Base-by-base conservation (phyloP, 2,888 invertebrate species). In the Poecilobothrus nobilitatus region DNA sequence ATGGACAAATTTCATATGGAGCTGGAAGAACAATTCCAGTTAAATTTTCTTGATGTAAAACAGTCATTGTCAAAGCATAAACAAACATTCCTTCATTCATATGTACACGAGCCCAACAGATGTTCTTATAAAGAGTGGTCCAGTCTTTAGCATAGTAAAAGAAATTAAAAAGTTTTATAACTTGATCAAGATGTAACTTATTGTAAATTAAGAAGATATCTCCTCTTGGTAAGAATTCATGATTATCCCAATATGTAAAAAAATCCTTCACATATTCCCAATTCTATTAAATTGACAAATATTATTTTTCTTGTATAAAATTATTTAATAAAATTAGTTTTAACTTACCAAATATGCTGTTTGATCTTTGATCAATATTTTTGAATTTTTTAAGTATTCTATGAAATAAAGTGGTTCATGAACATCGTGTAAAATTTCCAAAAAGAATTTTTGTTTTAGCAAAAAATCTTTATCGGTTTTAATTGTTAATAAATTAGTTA, bases 1-100 rank as follows among this genome's bases (percentile, higher is more conserved):
- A 87, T 2, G 92, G 92, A 81, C 88, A 86, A 78, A 91, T 86
- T 81, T 92, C 92, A 77, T 91, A 91, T 64, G 87, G 86, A 34
- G 90, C 86, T 33, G 92, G 91, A 27, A 91, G 79, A 65, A 86
- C 83, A 73, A 91, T 82, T 66, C 88, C 89, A 70, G 84, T 83
- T 79, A 87, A 86, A 77, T 91, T 90, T 9, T 79, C 77, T 66
- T 89, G 86, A 78, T 90, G 89, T 78, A 89, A 84, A 66, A 90
- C 83, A 70, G 91, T 89, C 71, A 86, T 84, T 66, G 87, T 86
- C 73, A 89, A 80, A 15, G 90, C 88, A 75, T 90, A 89, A 70
- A 89, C 84, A 80, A 90, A 92, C 84, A 91, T 87, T 75, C 87
- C 90, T 71, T 88, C 87, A 82, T 92, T 91, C 72, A 90, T 84